These are phyloP conservation scores for Stomatorhinus ivindoensis DNA, from an alignment of 2,113 vertebrate species.

Conservation along the genomic window DNA sequence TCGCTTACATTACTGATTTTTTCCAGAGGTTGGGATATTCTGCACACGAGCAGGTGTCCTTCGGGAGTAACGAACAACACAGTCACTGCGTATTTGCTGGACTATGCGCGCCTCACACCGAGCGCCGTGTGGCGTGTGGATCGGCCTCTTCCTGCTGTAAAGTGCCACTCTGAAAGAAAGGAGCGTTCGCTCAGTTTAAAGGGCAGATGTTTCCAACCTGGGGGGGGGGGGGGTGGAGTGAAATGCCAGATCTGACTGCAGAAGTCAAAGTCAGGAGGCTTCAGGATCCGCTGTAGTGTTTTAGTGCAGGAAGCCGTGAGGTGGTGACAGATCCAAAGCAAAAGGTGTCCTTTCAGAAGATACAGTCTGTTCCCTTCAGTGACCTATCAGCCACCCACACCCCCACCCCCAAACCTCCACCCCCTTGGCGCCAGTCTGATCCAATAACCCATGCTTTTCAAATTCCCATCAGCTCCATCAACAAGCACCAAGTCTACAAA, in stretches of 20 bases:
- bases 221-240: neutral
- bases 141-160: neutral
- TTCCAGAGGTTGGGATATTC: neutral
- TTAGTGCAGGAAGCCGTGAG: neutral
- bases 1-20: neutral
- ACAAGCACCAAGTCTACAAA: neutral
- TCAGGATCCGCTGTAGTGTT: neutral
- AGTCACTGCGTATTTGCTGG: neutral
- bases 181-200: neutral
- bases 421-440: conserved; percentile 15
- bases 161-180: neutral
- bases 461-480: neutral
- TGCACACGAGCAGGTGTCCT: neutral
- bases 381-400: neutral
- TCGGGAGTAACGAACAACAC: neutral
- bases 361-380: neutral
- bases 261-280: neutral
- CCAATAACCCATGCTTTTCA: neutral
- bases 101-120: neutral
- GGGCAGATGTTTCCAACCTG: neutral
- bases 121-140: neutral
- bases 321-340: neutral
- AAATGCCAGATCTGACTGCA: neutral
- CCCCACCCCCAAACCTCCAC: neutral
- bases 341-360: neutral